Conservation (phyloP, 2,113 vertebrate genomes). For the Verasper variegatus region DNA sequence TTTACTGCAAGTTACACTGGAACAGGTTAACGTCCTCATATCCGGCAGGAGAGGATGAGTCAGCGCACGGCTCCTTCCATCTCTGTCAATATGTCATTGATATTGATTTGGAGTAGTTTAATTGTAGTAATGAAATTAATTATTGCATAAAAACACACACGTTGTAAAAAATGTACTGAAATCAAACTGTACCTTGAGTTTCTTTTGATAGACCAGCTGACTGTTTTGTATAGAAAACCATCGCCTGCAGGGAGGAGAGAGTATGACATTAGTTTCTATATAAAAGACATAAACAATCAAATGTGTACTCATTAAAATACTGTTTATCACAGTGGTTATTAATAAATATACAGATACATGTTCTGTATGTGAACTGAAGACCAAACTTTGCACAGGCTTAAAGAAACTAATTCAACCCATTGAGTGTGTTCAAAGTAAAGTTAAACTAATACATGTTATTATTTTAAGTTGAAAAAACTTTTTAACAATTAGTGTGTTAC, state of each 20-base stretch:
- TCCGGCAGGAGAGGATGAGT: not conserved
- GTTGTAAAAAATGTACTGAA: not conserved
- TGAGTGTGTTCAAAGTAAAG: too few relatives aligned
- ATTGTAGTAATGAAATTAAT: not conserved
- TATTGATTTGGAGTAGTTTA: too few relatives aligned
- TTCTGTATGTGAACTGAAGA: not conserved
- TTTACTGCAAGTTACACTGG: not conserved
- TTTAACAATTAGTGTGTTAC: too few relatives aligned
- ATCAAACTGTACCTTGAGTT: constrained; percentile 88
- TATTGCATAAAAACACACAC: not conserved
- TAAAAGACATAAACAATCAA: not conserved
- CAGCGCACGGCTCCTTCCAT: not conserved
- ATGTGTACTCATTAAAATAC: not conserved
- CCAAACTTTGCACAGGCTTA: too few relatives aligned
- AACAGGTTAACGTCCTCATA: not conserved
- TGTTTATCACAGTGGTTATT: not conserved
- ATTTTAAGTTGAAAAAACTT: too few relatives aligned
- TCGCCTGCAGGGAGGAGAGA: constrained; percentile 82
- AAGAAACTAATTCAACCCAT: not conserved
- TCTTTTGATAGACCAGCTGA: constrained; percentile 99
- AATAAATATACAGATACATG: not conserved
- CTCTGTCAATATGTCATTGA: too few relatives aligned
- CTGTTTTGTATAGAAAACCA: constrained; percentile 99
- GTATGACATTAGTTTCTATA: constrained; percentile 10
- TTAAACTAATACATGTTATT: too few relatives aligned